These are phyloP conservation scores for Bellardia pandia DNA, from an alignment of 2,888 invertebrate species.

Conservation along the genomic window DNA sequence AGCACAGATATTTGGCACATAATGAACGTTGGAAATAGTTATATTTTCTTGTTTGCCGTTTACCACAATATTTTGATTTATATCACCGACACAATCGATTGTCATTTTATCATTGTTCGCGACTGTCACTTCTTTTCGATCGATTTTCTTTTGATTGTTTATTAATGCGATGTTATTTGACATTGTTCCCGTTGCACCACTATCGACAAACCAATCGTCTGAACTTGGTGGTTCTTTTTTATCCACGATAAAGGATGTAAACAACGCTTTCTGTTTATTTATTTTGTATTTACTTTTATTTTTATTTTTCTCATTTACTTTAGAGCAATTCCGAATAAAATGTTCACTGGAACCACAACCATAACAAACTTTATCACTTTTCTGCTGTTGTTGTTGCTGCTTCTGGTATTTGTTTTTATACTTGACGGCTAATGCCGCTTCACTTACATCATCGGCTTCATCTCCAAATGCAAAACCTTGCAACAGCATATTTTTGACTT, in stretches of 20 bases:
- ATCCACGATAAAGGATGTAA: no score
- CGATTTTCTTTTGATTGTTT: slow-evolving; percentile 1
- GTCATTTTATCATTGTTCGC: slow-evolving; percentile 5
- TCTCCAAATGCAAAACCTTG: slow-evolving; percentile 17
- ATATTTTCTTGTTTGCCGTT: no score
- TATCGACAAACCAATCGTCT: slow-evolving; percentile 12
- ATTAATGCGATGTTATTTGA: slow-evolving; percentile 1
- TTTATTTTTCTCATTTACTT: background rate
- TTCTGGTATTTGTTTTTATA: background rate
- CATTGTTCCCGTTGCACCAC: slow-evolving; percentile 9
- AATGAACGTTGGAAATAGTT: no score
- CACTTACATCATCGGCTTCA: background rate
- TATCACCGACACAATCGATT: slow-evolving; percentile 2
- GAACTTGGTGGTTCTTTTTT: background rate
- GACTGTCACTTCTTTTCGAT: slow-evolving; percentile 11
- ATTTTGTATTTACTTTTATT: no score
- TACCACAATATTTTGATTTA: no score
- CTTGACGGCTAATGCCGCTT: slow-evolving; percentile 7
- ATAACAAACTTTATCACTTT: no score
- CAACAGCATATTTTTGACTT: slow-evolving; percentile 30
- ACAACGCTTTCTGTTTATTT: no score
- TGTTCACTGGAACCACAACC: slow-evolving; percentile 8
- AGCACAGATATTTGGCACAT: slow-evolving; percentile 9
- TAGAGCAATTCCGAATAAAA: background rate
- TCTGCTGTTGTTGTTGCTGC: background rate